A percentile compares a stretch with the other conserved stretches of the same genome.
Conservation (phyloP, 2,888 invertebrate species). For the Cheiracanthium punctorium region DNA sequence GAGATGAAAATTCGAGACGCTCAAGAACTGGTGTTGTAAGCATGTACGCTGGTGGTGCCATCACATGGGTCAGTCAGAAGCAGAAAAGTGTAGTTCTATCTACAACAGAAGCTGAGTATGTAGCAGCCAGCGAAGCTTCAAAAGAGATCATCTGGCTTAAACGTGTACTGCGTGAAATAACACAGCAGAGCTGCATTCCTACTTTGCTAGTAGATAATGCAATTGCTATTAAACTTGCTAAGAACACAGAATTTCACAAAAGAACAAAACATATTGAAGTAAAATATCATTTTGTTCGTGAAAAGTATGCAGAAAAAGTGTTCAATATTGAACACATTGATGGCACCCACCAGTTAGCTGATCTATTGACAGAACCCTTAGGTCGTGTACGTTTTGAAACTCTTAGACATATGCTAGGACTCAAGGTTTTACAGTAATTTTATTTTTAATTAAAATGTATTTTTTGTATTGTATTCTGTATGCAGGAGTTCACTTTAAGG, state of each 20-base stretch:
- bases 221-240: slow-evolving; percentile 72
- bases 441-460: too few relatives aligned
- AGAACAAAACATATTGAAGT: slow-evolving; percentile 73
- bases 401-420: too few relatives aligned
- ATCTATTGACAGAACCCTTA: too few relatives aligned
- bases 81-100: slow-evolving; percentile 73
- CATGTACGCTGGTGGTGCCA: slow-evolving; percentile 13
- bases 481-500: too few relatives aligned
- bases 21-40: slow-evolving; percentile 35
- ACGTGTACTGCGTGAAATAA: slow-evolving; percentile 71
- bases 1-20: slow-evolving; percentile 22
- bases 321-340: too few relatives aligned
- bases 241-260: slow-evolving; percentile 72
- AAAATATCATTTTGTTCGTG: slow-evolving; percentile 71
- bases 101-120: slow-evolving; percentile 71
- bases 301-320: too few relatives aligned
- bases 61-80: slow-evolving; percentile 55
- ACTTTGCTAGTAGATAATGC: slow-evolving; percentile 71
- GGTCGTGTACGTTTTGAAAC: too few relatives aligned
- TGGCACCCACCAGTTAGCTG: too few relatives aligned
- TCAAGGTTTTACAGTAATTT: too few relatives aligned
- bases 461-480: too few relatives aligned
- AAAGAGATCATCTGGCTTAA: slow-evolving; percentile 73
- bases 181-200: not conserved
- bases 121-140: slow-evolving; percentile 43